Evolutionary conservation across 2,113 vertebrate species (phyloP), one percentile per base, ranked within the genome.

Genomic region (Melozone crissalis): DNA sequence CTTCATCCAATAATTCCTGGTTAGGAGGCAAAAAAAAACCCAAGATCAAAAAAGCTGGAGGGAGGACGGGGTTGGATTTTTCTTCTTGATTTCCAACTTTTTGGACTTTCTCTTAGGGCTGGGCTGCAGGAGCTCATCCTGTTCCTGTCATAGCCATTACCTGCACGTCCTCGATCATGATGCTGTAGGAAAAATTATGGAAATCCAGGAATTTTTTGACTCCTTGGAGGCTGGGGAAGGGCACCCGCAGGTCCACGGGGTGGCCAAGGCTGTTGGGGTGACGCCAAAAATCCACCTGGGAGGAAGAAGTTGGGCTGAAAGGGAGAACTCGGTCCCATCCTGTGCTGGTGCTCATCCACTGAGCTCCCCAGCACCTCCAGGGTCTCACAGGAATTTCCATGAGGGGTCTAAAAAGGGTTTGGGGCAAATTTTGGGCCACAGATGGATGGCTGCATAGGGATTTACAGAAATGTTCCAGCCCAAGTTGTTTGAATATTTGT

Each of bases 151-250:
- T 2, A 43, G 44, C 33, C 9, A 52, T 94, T 72, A 99, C 99
- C 99, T 99, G 99, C 86, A 99, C 76, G 1, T 99, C 98, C 62
- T 98, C 31, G 3, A 99, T 99, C 98, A 99, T 99, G 97, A 98
- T 3, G 16, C 94, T 96, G 91, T 98, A 99, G 37, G 96, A 65
- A 26, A 99, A 96, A 15, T 89, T 51, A 1, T 97, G 90, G 85
- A 88, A 96, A 20, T 98, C 96, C 97, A 99, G 97, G 90, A 98
- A 98, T 22, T 35, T 80, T 92, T 98, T 99, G 89, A 99, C 69
- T 4, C 84, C 73, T 80, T 96, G 97, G 92, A 99, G 97, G 58
- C 85, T 98, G 61, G 93, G 75, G 92, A 97, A 97, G 30, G 99
- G 97, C 90, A 99, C 98, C 76, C 97, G 94, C 91, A 99, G 67